Conservation (phyloP, 1,140 invertebrate genomes). For the Vanessa tameamea region DNA sequence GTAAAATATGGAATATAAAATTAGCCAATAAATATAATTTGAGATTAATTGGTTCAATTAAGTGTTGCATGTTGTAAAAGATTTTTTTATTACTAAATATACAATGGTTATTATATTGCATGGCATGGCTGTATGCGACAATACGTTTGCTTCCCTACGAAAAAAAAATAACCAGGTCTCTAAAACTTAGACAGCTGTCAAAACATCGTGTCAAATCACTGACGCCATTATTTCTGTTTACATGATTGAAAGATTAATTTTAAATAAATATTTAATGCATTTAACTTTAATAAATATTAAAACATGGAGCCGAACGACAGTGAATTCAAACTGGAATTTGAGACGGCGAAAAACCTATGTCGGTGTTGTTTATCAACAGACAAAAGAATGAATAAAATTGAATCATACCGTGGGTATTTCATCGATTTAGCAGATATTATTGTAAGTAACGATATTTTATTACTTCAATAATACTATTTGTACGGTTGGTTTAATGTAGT, state of each 20-base stretch:
- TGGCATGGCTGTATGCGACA: no score
- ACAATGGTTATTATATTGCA: no score
- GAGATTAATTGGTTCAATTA: no score
- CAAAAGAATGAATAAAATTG: conserved; percentile 42
- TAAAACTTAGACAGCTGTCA: conserved; percentile 11
- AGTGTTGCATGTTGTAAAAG: no score
- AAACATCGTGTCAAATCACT: conserved; percentile 15
- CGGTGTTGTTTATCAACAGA: conserved; percentile 64
- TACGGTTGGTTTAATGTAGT: not conserved
- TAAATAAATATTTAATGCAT: conserved; percentile 18
- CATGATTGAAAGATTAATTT: conserved; percentile 10
- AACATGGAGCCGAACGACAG: conserved; percentile 24
- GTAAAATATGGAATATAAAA: no score
- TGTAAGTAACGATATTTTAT: conserved; percentile 47
- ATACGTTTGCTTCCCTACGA: no score
- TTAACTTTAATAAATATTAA: not conserved
- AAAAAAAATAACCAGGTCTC: no score
- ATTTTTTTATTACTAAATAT: no score
- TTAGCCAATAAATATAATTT: no score
- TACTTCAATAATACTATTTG: not conserved
- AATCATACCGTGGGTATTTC: conserved; percentile 40
- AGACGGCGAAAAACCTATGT: conserved; percentile 43
- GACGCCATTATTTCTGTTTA: conserved; percentile 41
- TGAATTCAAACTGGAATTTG: conserved; percentile 26
- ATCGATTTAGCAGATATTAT: conserved; percentile 57